Evolutionary conservation across 35 echinoderm and acorn worm species (phyloP).

Genomic region (Heliocidaris erythrogramma): DNA sequence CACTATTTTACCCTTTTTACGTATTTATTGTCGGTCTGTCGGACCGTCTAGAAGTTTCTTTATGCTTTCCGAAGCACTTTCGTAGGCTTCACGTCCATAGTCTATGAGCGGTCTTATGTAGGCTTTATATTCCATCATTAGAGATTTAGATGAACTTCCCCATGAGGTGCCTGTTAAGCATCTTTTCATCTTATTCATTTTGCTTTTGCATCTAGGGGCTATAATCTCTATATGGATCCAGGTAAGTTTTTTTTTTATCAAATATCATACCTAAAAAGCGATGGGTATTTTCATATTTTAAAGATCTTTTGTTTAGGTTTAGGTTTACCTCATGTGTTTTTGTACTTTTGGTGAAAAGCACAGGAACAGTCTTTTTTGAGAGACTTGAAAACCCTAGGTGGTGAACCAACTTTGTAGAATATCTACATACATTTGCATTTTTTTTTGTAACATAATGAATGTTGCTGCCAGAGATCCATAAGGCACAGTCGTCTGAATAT

Average conservation of each 20-base stretch:
- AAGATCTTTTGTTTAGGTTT: not conserved
- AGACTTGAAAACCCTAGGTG: not conserved
- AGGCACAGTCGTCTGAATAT: too few relatives aligned
- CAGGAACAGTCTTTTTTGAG: not conserved
- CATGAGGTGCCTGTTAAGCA: not conserved
- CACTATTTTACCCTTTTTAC: too few relatives aligned
- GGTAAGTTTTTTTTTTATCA: not conserved
- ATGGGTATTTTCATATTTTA: not conserved
- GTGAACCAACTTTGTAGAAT: not conserved
- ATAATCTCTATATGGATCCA: not conserved
- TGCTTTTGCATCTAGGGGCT: not conserved
- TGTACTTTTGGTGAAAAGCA: not conserved
- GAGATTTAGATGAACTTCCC: not conserved
- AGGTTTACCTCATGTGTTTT: not conserved
- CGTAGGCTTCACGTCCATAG: not conserved
- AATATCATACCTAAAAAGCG: conserved; percentile 18
- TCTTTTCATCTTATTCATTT: not conserved
- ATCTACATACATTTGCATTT: not conserved
- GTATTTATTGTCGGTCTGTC: too few relatives aligned
- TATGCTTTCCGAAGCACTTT: not conserved
- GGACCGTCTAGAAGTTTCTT: too few relatives aligned
- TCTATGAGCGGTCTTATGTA: not conserved
- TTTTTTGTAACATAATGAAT: not conserved
- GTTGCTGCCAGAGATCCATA: too few relatives aligned
- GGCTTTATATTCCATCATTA: not conserved